Evolutionary conservation across 2,797 vertebrate species (phyloP).

Genomic region (Hafferia zeledoni): DNA sequence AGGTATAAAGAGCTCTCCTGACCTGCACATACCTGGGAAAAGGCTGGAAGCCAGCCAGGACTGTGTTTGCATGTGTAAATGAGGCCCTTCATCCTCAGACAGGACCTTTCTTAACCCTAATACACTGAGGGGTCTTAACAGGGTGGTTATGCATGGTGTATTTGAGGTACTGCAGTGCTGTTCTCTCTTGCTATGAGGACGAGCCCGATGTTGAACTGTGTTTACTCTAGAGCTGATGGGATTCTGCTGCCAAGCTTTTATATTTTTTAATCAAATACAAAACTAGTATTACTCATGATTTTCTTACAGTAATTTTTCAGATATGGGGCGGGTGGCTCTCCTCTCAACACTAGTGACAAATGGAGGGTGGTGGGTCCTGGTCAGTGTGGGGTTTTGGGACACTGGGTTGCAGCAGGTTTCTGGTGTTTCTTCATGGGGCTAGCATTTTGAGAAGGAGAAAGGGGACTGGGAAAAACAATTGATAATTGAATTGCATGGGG

Average conservation of each 20-base stretch:
- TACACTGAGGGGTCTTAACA: background rate
- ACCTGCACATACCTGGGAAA: background rate
- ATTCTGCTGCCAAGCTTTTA: background rate
- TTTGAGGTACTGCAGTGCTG: background rate
- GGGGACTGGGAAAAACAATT: background rate
- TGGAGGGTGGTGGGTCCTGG: background rate
- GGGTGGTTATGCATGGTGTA: rapidly evolving
- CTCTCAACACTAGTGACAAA: background rate
- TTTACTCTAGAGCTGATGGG: background rate
- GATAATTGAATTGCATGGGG: background rate
- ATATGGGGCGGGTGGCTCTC: background rate
- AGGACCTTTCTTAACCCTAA: background rate
- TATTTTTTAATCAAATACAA: background rate
- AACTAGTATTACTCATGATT: background rate
- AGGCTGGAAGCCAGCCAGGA: background rate
- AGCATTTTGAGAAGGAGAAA: background rate
- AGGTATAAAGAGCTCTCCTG: slow-evolving; percentile 77
- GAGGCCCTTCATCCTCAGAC: background rate
- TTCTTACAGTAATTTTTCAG: background rate
- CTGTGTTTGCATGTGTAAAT: background rate
- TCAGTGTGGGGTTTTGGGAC: background rate
- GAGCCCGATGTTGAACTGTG: background rate
- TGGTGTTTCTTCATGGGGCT: background rate
- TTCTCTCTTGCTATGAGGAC: background rate
- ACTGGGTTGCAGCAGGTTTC: background rate